Evolutionary conservation across 2,888 invertebrate species (phyloP), one percentile per base, ranked within the genome.

Genomic region (Tetheella fluctuosa): DNA sequence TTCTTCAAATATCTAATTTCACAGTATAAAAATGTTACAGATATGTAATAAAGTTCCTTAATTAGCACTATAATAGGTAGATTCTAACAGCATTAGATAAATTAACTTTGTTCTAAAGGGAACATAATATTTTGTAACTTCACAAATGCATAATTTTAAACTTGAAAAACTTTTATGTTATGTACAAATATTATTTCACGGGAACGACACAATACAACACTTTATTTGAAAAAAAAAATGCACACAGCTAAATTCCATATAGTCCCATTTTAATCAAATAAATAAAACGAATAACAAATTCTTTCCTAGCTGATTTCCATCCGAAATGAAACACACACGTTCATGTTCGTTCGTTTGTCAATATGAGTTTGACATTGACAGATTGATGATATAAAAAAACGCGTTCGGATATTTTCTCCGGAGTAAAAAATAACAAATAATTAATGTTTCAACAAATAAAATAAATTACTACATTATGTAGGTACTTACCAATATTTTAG

Each of bases 241-340:
- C 64, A 61, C 58, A 52, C 58, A 62, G 63, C 58, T 57, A 57
- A 66, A 52, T 64, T 64, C 58, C 59, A 15, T 57, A 64, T 64
- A 68, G 25, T 63, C 17, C 59, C 64, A 63, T 42, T 61, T 52
- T 55, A 60, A 65, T 64, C 65, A 57, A 59, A 59, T 68, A 65
- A 61, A 58, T 42, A 57, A 48, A 61, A 28, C 55, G 57, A 60
- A 58, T 23, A 37, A 63, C 54, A 52, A 59, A 59, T 59, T 59
- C 62, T 55, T 53, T 2, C 34, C 13, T 34, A 2, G 10, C 60
- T 67, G 64, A 69, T 73, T 73, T 69, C 65, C 62, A 71, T 71
- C 58, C 54, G 62, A 60, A 37, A 63, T 52, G 58, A 61, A 56
- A 52, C 34, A 53, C 57, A 63, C 58, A 64, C 67, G 64, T 20